Conservation (phyloP, 2,797 vertebrate genomes). For the Acanthis flammea region DNA sequence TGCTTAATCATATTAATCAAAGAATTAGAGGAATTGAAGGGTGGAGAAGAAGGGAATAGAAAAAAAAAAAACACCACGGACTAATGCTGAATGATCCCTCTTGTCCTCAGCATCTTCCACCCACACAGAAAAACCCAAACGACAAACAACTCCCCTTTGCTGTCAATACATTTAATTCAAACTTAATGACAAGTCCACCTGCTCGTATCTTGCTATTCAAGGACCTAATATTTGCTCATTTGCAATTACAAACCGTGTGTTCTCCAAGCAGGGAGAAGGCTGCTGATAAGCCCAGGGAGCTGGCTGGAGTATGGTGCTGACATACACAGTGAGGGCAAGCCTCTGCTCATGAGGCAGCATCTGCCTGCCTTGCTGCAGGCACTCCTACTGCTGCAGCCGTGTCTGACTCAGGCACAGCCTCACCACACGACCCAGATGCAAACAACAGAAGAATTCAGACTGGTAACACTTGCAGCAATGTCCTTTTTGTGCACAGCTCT, state of each 20-base stretch:
- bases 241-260: not conserved
- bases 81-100: not conserved
- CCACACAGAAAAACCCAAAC: not conserved
- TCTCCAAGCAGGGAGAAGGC: not conserved
- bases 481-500: not conserved
- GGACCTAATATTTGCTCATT: not conserved
- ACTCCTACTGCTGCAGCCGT: rapidly evolving
- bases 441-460: not conserved
- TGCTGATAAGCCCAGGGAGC: not conserved
- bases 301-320: not conserved
- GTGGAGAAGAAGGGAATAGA: not conserved
- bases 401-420: not conserved
- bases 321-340: not conserved
- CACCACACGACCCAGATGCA: not conserved
- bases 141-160: not conserved
- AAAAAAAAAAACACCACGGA: not conserved
- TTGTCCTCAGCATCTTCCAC: not conserved
- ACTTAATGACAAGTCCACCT: not conserved
- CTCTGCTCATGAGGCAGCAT: not conserved
- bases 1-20: not conserved
- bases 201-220: not conserved
- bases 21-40: not conserved
- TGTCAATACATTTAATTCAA: not conserved
- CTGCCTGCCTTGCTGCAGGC: not conserved
- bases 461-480: not conserved